phyloP scores from a whole-genome alignment of 2,797 vertebrate genomes.

The Catharus ustulatus region DNA sequence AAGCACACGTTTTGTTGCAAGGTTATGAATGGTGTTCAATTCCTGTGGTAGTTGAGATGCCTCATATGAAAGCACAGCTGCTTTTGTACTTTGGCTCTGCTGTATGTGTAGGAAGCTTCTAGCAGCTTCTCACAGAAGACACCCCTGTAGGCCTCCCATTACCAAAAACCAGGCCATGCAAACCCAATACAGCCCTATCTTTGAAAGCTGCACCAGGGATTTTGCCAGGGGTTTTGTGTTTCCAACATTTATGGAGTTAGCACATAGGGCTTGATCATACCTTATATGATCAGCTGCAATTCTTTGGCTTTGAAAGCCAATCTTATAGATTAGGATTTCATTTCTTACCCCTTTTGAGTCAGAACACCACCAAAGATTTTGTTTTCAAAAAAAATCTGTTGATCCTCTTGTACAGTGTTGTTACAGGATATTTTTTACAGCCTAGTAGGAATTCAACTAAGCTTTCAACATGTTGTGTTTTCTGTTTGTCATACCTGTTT shows the following conservation, averaged over 20 bases:
- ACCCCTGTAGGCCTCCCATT: neutral
- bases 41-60: neutral
- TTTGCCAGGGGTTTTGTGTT: neutral
- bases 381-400: neutral
- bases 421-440: neutral
- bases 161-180: neutral
- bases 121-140: neutral
- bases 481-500: neutral
- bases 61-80: neutral
- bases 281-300: neutral
- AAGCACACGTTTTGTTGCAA: neutral
- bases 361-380: neutral
- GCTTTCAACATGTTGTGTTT: neutral
- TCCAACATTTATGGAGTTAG: neutral
- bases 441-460: neutral
- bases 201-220: neutral
- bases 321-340: neutral
- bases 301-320: neutral
- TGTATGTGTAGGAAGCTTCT: neutral
- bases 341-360: neutral
- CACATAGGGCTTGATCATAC: neutral
- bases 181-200: neutral
- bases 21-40: rapidly evolving
- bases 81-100: neutral
- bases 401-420: neutral